Base-by-base conservation (phyloP, 2,888 invertebrate genomes). In the Oxyteleia sp. region DNA sequence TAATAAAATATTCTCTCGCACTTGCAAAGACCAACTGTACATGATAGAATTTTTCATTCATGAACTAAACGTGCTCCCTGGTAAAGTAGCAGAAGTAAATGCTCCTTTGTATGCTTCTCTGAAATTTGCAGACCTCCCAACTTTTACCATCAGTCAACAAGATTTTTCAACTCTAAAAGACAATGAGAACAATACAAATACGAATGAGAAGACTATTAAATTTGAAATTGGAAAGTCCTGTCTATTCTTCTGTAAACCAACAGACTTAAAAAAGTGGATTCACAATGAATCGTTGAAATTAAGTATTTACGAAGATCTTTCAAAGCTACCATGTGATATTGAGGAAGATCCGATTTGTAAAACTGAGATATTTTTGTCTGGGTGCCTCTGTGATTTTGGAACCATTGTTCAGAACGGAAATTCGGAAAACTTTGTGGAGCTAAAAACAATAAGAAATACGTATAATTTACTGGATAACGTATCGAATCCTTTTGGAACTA, bases 91-190 rank as follows among this genome's bases (percentile, higher is more conserved):
- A n/a, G 71, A 82, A 71, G 69, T 85, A 4, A 74, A 83, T 0
- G 26, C 38, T 4, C 74, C 87, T 2, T 59, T 90, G 0, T 79
- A 81, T 43, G 83, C 88, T 11, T 79, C 74, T 8, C 38, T 90
- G 0, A 87, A 89, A 71, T 89, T 91, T 53, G 83, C 87, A 8
- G 84, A 89, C 32, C 88, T 90, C 63, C 90, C 89, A 51, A 49
- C 76, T 8, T 88, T 90, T 29, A 18, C n/a, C 3, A 61, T 81
- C 41, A 74, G 16, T 13, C 88, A 88, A 61, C 81, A 88, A 18
- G 88, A 89, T 47, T 88, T 89, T 76, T 51, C 61, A 11, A 61
- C 74, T 7, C 26, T 64, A 4, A 85, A 84, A 47, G 20, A 72
- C 2, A 35, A 13, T 43, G n/a, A 49, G 20, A 35, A 13, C 20